These are phyloP conservation scores for Hemibagrus wyckioides DNA, from an alignment of 2,113 vertebrate genomes.

Conservation along the genomic window DNA sequence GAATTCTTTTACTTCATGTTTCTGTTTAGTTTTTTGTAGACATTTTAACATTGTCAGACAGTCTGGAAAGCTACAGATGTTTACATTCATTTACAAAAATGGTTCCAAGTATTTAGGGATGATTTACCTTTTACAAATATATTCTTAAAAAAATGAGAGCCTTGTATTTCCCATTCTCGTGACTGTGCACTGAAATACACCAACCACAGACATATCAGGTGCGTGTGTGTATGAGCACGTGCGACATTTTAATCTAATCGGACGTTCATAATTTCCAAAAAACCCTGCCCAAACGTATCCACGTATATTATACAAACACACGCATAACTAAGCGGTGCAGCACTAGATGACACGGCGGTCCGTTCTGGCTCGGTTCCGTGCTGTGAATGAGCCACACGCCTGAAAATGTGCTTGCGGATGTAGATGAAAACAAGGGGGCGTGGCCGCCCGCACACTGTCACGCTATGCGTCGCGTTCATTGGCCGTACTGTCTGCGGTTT, in stretches of 20 bases:
- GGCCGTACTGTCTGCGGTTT: conserved; percentile 51
- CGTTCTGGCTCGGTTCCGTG: not conserved
- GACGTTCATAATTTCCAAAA: not conserved
- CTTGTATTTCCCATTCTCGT: too few relatives aligned
- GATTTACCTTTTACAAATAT: too few relatives aligned
- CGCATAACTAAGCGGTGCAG: not conserved
- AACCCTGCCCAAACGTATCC: too few relatives aligned
- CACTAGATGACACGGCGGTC: not conserved
- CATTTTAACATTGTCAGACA: too few relatives aligned
- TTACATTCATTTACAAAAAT: too few relatives aligned
- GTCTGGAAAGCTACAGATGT: too few relatives aligned
- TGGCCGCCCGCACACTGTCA: conserved; percentile 30
- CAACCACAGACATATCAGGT: not conserved
- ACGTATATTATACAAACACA: not conserved
- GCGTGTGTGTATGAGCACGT: not conserved
- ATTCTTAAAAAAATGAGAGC: too few relatives aligned
- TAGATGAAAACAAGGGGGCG: conserved; percentile 54
- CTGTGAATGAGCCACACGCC: conserved; percentile 20
- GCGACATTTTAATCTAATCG: not conserved
- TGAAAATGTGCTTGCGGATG: conserved; percentile 31
- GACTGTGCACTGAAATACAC: not conserved
- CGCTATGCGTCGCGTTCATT: conserved; percentile 39
- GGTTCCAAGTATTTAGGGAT: too few relatives aligned
- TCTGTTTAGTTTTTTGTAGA: too few relatives aligned
- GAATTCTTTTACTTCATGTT: too few relatives aligned